Conservation (phyloP, 2,113 vertebrate genomes). For the Pampusana beccarii region DNA sequence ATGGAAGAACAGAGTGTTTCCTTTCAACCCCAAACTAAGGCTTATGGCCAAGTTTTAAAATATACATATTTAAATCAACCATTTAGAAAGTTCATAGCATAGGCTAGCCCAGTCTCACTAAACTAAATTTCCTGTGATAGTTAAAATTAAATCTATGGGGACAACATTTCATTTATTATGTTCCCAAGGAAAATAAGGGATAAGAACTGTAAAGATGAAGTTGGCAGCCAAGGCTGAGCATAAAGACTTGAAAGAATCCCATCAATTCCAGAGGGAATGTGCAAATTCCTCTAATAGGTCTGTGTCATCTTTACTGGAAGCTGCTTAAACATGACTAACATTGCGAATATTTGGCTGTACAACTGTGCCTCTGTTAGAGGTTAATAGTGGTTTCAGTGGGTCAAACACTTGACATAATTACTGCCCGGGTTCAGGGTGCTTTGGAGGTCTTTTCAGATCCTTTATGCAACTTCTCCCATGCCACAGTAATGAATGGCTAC, state of each 20-base stretch:
- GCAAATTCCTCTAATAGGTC: constrained; percentile 26
- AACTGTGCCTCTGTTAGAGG: constrained; percentile 42
- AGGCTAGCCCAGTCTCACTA: neutral
- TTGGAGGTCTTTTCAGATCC: constrained; percentile 21
- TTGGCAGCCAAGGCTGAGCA: neutral
- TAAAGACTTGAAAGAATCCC: constrained; percentile 26
- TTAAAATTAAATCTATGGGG: neutral
- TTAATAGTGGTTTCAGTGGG: constrained; percentile 29
- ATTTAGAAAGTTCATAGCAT: neutral
- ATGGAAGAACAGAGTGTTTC: neutral
- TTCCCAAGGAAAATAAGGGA: neutral
- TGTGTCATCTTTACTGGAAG: constrained; percentile 54
- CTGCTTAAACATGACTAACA: constrained; percentile 46
- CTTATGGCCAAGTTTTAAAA: neutral
- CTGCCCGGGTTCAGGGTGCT: neutral
- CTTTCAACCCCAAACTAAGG: neutral
- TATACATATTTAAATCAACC: neutral
- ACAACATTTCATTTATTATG: neutral
- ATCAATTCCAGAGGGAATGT: neutral
- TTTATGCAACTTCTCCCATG: neutral
- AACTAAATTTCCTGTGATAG: neutral
- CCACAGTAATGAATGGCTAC: neutral
- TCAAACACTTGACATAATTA: constrained; percentile 50
- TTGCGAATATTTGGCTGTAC: constrained; percentile 15
- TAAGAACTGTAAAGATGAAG: constrained; percentile 7